Conservation (phyloP, 2,888 invertebrate species). For the Oxystoma pomonae region DNA sequence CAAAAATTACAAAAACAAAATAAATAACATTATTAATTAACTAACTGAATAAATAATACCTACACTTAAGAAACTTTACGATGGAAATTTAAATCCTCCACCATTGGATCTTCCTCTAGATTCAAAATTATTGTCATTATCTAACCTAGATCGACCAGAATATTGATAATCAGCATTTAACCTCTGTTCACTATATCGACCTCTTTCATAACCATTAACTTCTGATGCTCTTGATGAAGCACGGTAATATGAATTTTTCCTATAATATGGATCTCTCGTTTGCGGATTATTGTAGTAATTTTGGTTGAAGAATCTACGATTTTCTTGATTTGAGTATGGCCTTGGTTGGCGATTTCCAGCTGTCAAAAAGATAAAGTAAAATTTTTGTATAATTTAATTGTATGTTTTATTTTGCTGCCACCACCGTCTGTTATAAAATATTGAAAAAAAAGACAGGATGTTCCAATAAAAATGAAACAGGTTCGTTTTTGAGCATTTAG, state of each 20-base stretch:
- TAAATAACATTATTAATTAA: too few relatives aligned
- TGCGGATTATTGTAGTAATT: conserved; percentile 10
- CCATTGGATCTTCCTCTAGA: conserved; percentile 5
- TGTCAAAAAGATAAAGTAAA: too few relatives aligned
- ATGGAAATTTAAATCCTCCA: conserved; percentile 19
- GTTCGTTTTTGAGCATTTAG: too few relatives aligned
- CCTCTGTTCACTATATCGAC: conserved; percentile 1
- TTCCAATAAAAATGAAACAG: too few relatives aligned
- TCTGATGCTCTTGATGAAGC: too few relatives aligned
- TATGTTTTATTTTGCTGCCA: too few relatives aligned
- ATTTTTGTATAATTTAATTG: too few relatives aligned
- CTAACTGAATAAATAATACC: too few relatives aligned
- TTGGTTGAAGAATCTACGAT: not conserved
- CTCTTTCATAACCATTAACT: not conserved
- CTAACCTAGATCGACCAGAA: not conserved
- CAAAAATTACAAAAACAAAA: too few relatives aligned
- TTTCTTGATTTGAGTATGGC: conserved; percentile 3
- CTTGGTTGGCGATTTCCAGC: not conserved
- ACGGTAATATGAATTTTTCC: not conserved
- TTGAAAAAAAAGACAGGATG: too few relatives aligned
- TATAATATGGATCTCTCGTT: not conserved
- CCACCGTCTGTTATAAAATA: too few relatives aligned
- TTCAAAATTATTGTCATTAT: not conserved
- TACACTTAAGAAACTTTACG: conserved; percentile 8
- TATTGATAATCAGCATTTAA: not conserved